Evolutionary conservation across 2,113 vertebrate genomes (phyloP).

Genomic region (Solea senegalensis): DNA sequence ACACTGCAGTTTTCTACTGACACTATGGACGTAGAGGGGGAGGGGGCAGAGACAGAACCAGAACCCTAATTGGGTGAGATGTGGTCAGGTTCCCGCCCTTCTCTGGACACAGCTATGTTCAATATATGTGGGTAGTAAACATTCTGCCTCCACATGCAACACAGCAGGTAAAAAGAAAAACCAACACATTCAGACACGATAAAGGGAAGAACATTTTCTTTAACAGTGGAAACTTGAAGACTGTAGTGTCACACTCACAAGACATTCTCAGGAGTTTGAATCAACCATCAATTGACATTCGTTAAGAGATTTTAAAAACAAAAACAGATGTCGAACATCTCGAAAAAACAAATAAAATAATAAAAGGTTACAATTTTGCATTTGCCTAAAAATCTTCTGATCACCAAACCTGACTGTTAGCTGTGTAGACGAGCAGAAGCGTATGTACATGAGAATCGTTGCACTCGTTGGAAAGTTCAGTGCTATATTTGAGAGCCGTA

Average conservation of each 20-base stretch:
- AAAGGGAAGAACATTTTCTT: conserved; percentile 48
- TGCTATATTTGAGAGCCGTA: conserved; percentile 40
- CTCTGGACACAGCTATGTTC: conserved; percentile 22
- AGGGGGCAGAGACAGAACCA: conserved; percentile 45
- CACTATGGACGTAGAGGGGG: conserved; percentile 17
- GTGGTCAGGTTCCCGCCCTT: conserved; percentile 34
- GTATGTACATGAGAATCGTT: conserved; percentile 64
- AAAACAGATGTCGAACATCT: conserved; percentile 15
- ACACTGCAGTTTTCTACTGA: conserved; percentile 29
- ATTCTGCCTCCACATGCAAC: conserved; percentile 65
- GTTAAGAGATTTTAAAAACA: conserved; percentile 40
- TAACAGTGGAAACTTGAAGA: conserved; percentile 46
- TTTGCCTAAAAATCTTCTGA: conserved; percentile 60
- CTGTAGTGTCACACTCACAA: conserved; percentile 62
- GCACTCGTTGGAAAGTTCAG: conserved; percentile 60
- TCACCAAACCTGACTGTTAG: conserved; percentile 52
- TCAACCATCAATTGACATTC: conserved; percentile 52
- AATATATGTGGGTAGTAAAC: conserved; percentile 54
- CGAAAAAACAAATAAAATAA: conserved; percentile 1
- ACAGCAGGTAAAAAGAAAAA: conserved; percentile 49
- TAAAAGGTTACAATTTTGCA: conserved; percentile 55
- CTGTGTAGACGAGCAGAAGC: conserved; percentile 46
- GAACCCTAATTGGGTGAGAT: conserved; percentile 52
- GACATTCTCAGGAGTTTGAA: conserved; percentile 54
- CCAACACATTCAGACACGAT: conserved; percentile 45